Base-by-base conservation (phyloP, 2,888 invertebrate genomes). In the Malacosoma neustria region DNA sequence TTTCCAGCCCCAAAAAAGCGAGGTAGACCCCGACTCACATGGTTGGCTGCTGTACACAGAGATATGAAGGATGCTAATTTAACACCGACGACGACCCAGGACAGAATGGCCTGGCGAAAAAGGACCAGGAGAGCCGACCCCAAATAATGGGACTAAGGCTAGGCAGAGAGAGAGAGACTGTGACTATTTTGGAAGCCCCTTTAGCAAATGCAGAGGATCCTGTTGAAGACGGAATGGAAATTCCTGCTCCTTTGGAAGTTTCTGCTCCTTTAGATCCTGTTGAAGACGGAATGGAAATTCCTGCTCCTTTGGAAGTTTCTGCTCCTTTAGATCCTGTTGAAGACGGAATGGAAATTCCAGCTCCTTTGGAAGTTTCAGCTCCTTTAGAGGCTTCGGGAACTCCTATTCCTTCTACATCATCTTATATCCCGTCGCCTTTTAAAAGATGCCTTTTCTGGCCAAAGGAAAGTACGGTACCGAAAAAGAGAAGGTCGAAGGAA, bases 351-450 rank as follows among this genome's bases (percentile, higher is more conserved):
- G n/a, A n/a, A 32, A 3, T 13, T 33, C 5, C 13, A 5, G 13
- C 13, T 33, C 12, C 13, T 33, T 33, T 33, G 13, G 33, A 33
- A 33, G 33, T 3, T 13, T 13, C 33, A 13, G 4, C 12, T 33
- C 33, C 33, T 33, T 1, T 33, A 33, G 33, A 33, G 13, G 13
- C 33, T 33, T 13, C 33, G 4, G 13, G 4, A 33, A 33, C 33
- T 33, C 33, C 33, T 33, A n/a, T 33, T 33, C 33, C 33, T 33
- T 33, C 33, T 33, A 33, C 33, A 33, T 33, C 33, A 33, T 33
- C 33, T 33, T 3, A 33, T 33, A 33, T 33, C 33, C 33, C 33
- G 33, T 33, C 33, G 33, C 33, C 33, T 33, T 33, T 33, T 33
- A 33, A 33, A 33, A 33, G 33, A 33, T 33, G 33, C 33, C 13